Evolutionary conservation across 2,888 invertebrate genomes (phyloP).

Genomic region (Dioctria linearis): DNA sequence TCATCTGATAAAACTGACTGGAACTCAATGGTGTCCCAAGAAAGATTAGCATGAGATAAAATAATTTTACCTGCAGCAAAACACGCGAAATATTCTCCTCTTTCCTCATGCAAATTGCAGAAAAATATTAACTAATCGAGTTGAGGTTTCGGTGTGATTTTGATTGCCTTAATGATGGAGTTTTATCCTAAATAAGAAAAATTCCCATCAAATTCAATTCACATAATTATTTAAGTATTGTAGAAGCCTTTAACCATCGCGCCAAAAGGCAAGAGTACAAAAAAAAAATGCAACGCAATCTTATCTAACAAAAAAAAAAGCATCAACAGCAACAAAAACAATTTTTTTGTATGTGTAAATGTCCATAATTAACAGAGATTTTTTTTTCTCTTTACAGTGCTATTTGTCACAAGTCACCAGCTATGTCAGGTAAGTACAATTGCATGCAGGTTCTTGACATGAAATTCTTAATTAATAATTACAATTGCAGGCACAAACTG

Average conservation of each 20-base stretch:
- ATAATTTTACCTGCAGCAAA: background rate
- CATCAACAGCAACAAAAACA: too few species aligned
- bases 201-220: conserved; percentile 39
- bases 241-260: background rate
- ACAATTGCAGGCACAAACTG: conserved; percentile 77
- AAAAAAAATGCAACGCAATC: background rate
- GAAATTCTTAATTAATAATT: conserved; percentile 15
- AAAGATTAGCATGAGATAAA: background rate
- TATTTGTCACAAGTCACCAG: conserved; percentile 61
- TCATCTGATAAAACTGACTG: background rate
- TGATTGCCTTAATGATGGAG: conserved; percentile 7
- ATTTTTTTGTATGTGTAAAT: background rate
- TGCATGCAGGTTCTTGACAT: conserved; percentile 18
- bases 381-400: conserved; percentile 61
- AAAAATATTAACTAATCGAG: conserved; percentile 48
- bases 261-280: background rate
- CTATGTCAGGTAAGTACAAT: conserved; percentile 62
- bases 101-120: conserved; percentile 30
- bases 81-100: background rate
- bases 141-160: conserved; percentile 44
- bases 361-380: conserved; percentile 17
- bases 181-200: conserved; percentile 32
- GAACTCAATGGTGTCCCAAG: conserved; percentile 1
- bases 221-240: conserved; percentile 46
- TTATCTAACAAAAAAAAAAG: too few species aligned